These are phyloP conservation scores for Drosophila formosana DNA, from an alignment of 2,888 invertebrate genomes.

Conservation along the genomic window DNA sequence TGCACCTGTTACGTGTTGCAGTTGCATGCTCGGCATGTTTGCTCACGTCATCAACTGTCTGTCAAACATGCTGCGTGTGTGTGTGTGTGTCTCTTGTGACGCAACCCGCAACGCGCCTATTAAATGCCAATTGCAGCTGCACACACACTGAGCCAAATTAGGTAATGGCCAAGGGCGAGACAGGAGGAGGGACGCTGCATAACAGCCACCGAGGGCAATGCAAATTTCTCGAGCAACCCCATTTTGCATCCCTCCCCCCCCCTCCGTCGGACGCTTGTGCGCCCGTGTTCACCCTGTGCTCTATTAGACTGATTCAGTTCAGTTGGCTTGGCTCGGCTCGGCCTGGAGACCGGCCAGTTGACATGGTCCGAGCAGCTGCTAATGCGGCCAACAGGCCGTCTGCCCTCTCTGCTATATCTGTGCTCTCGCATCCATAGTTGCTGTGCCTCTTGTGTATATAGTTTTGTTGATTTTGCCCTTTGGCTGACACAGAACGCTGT, in stretches of 20 bases:
- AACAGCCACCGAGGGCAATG: conserved; percentile 25
- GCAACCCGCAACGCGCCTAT: conserved; percentile 51
- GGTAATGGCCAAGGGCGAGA: conserved; percentile 34
- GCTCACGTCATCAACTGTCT: conserved; percentile 42
- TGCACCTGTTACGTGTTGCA: conserved; percentile 54
- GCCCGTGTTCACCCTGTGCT: conserved; percentile 6
- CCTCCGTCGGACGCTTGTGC: background rate
- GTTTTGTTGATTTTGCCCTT: conserved; percentile 77
- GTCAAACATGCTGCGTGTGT: conserved; percentile 1
- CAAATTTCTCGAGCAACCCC: conserved; percentile 43
- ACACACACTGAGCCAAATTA: conserved; percentile 30
- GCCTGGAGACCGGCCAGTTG: conserved; percentile 47
- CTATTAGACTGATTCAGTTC: conserved; percentile 63
- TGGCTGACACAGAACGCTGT: conserved; percentile 75
- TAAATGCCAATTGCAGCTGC: conserved; percentile 65
- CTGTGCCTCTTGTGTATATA: conserved; percentile 38
- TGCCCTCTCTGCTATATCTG: background rate
- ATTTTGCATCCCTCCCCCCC: background rate
- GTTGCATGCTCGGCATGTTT: conserved; percentile 29
- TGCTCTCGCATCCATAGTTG: background rate
- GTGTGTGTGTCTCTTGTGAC: conserved; percentile 24
- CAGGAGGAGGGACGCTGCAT: background rate
- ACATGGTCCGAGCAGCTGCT: conserved; percentile 51
- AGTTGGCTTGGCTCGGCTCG: conserved; percentile 49
- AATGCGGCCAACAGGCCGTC: conserved; percentile 65